phyloP scores from a whole-genome alignment of 1,140 invertebrate genomes.

The Trachymyrmex septentrionalis region DNA sequence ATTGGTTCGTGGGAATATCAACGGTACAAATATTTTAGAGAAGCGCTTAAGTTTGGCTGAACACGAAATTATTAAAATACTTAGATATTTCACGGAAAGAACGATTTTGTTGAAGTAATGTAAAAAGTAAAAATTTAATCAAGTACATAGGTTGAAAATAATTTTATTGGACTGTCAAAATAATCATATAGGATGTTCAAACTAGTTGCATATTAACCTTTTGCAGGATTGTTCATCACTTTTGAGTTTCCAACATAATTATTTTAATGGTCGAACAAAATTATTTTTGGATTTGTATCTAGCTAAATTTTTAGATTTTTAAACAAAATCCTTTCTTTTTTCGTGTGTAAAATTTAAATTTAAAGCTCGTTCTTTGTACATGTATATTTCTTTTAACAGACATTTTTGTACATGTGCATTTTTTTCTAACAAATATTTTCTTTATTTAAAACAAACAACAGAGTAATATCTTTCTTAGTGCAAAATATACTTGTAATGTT shows the following conservation, averaged over 20 bases:
- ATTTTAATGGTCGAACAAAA: too few relatives aligned
- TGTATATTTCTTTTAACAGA: not conserved
- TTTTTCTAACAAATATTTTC: not conserved
- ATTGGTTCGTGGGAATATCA: conserved; percentile 36
- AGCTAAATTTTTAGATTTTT: too few relatives aligned
- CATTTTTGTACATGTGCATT: not conserved
- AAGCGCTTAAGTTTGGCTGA: not conserved
- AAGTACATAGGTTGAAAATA: too few relatives aligned
- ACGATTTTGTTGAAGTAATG: too few relatives aligned
- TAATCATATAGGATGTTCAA: too few relatives aligned
- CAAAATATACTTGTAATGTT: not conserved
- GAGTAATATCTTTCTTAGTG: not conserved
- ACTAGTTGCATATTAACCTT: too few relatives aligned
- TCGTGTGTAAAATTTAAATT: not conserved
- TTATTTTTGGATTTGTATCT: too few relatives aligned
- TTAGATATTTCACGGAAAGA: not conserved
- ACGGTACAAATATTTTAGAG: conserved; percentile 38
- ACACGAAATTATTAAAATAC: conserved; percentile 2
- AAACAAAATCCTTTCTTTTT: not conserved
- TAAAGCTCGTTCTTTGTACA: not conserved
- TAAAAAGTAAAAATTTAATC: too few relatives aligned
- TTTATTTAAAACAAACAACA: not conserved
- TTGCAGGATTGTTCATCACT: not conserved
- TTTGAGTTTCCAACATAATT: not conserved
- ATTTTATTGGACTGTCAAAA: too few relatives aligned